These are phyloP conservation scores for Glossosoma conforme DNA, from an alignment of 1,140 invertebrate genomes.

Conservation along the genomic window DNA sequence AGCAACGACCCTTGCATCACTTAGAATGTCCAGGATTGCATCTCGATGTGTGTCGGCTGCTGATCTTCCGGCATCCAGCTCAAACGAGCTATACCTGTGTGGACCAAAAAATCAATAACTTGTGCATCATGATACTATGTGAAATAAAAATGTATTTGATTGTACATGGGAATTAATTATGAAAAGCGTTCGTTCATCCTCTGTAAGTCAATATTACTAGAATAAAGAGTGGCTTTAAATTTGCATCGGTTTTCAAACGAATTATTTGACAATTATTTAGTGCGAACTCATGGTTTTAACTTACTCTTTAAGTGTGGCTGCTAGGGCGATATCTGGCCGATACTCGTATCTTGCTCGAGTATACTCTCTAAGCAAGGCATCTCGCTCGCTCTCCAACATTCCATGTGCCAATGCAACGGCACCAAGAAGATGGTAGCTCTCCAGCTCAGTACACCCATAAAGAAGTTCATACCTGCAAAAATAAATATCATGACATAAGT, in stretches of 20 bases:
- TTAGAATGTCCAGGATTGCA: conserved; percentile 78
- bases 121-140: no score
- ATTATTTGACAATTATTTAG: no score
- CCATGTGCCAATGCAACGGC: conserved; percentile 73
- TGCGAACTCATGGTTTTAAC: no score
- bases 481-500: no score
- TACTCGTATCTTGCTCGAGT: conserved; percentile 61
- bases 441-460: conserved; percentile 82
- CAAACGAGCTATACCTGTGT: conserved; percentile 55
- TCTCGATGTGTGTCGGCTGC: conserved; percentile 68
- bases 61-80: conserved; percentile 56
- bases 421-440: conserved; percentile 79
- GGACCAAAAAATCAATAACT: no score
- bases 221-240: no score
- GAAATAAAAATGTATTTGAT: no score
- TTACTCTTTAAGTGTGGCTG: conserved; percentile 65
- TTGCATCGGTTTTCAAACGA: no score
- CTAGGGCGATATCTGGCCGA: conserved; percentile 56
- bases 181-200: no score
- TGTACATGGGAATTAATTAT: no score
- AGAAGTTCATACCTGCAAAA: conserved; percentile 78
- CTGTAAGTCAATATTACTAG: no score
- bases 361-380: conserved; percentile 73
- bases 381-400: conserved; percentile 70
- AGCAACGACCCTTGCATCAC: conserved; percentile 77